phyloP scores from a whole-genome alignment of 1,140 invertebrate species.

The Dendrolimus kikuchii region DNA sequence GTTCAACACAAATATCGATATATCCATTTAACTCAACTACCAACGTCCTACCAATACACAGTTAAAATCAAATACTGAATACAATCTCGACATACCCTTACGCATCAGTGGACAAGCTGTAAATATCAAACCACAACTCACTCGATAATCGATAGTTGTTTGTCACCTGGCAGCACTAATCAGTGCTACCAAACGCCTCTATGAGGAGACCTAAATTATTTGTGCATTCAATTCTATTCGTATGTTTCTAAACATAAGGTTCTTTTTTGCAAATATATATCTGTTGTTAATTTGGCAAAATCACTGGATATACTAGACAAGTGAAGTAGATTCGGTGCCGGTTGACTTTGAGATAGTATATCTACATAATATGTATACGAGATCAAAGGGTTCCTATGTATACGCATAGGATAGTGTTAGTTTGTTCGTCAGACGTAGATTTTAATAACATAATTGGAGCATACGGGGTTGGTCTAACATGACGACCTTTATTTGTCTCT shows the following conservation, averaged over 20 bases:
- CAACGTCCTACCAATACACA: too few species aligned
- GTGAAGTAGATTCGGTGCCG: constrained; percentile 29
- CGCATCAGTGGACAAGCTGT: constrained; percentile 17
- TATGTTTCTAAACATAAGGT: constrained; percentile 5
- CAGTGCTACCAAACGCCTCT: constrained; percentile 21
- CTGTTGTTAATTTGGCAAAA: constrained; percentile 18
- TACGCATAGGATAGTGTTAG: too few species aligned
- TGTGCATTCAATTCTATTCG: constrained; percentile 2
- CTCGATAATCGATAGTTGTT: constrained; percentile 21
- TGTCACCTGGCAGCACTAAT: constrained; percentile 20
- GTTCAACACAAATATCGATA: too few species aligned
- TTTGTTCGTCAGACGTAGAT: too few species aligned
- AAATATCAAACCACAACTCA: constrained; percentile 20
- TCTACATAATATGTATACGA: constrained; percentile 10
- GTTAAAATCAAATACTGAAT: too few species aligned
- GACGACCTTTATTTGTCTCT: too few species aligned
- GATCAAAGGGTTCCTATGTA: background rate
- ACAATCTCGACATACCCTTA: constrained; percentile 2
- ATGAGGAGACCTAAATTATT: constrained; percentile 6
- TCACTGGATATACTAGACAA: constrained; percentile 23
- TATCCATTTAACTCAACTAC: too few species aligned
- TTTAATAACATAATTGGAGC: too few species aligned
- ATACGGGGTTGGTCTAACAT: too few species aligned
- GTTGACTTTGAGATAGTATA: constrained; percentile 19
- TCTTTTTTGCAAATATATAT: constrained; percentile 8